phyloP scores from a whole-genome alignment of 2,888 invertebrate species.

The Sceliomorpha sp. region DNA sequence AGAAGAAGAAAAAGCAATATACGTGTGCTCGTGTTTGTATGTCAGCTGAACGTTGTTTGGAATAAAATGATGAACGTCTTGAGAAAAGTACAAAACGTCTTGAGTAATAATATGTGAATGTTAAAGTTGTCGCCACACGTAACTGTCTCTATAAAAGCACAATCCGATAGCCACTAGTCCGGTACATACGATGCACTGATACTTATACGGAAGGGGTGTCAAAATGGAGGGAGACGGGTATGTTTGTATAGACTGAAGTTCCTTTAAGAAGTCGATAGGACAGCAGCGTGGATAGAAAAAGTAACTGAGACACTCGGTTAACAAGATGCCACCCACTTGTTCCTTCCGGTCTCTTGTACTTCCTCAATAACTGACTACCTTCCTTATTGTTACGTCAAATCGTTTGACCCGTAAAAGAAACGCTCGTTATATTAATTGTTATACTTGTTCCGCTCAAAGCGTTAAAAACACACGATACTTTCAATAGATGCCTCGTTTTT shows the following conservation, averaged over 20 bases:
- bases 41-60: too few relatives aligned
- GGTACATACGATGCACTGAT: conserved; percentile 76
- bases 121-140: too few relatives aligned
- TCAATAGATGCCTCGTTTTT: conserved; percentile 22
- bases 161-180: too few relatives aligned
- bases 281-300: conserved; percentile 13
- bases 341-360: conserved; percentile 11
- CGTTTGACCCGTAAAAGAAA: conserved; percentile 11
- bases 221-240: conserved; percentile 56
- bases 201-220: conserved; percentile 67
- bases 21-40: too few relatives aligned
- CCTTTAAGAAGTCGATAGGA: conserved; percentile 34
- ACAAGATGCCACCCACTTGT: conserved; percentile 34
- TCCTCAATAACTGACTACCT: conserved; percentile 4
- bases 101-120: too few relatives aligned
- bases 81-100: too few relatives aligned
- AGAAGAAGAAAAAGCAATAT: too few relatives aligned
- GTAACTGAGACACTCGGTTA: conserved; percentile 22
- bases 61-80: too few relatives aligned
- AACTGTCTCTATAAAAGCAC: too few relatives aligned
- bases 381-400: conserved; percentile 7
- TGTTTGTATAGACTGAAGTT: conserved; percentile 38
- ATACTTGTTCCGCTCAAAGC: not conserved
- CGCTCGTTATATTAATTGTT: conserved; percentile 33
- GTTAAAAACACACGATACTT: conserved; percentile 3